Conservation (phyloP, 1,140 invertebrate genomes). For the Drosophila nigrodunni region DNA sequence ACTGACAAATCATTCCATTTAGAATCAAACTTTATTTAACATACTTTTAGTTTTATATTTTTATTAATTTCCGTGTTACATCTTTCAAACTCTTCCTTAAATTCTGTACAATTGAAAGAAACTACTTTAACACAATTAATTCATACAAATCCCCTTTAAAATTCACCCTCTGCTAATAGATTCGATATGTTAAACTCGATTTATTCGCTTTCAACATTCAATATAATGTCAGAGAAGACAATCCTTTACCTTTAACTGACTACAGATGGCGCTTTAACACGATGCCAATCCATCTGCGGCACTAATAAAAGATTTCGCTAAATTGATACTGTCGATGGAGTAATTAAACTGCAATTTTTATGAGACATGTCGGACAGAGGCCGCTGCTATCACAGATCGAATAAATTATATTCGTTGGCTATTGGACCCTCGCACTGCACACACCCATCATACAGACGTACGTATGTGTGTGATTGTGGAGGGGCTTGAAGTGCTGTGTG, state of each 20-base stretch:
- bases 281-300: slow-evolving; percentile 79
- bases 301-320: slow-evolving; percentile 84
- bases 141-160: background rate
- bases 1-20: too few relatives aligned
- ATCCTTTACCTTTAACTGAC: slow-evolving; percentile 58
- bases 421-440: slow-evolving; percentile 29
- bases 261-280: slow-evolving; percentile 81
- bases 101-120: background rate
- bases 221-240: slow-evolving; percentile 1
- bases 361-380: slow-evolving; percentile 84
- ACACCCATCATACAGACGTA: background rate
- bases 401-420: slow-evolving; percentile 78
- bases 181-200: slow-evolving; percentile 10
- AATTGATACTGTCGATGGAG: slow-evolving; percentile 84
- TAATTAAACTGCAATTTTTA: slow-evolving; percentile 85
- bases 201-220: background rate
- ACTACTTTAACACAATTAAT: too few relatives aligned
- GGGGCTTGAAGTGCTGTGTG: slow-evolving; percentile 12
- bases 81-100: background rate
- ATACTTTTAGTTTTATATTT: too few relatives aligned
- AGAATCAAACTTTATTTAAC: too few relatives aligned
- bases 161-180: background rate
- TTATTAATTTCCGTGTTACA: background rate
- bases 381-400: slow-evolving; percentile 81
- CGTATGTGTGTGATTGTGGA: slow-evolving; percentile 1